Evolutionary conservation across 2,113 vertebrate genomes (phyloP), one percentile per base, ranked within the genome.

Genomic region (Hippocampus mohnikei): DNA sequence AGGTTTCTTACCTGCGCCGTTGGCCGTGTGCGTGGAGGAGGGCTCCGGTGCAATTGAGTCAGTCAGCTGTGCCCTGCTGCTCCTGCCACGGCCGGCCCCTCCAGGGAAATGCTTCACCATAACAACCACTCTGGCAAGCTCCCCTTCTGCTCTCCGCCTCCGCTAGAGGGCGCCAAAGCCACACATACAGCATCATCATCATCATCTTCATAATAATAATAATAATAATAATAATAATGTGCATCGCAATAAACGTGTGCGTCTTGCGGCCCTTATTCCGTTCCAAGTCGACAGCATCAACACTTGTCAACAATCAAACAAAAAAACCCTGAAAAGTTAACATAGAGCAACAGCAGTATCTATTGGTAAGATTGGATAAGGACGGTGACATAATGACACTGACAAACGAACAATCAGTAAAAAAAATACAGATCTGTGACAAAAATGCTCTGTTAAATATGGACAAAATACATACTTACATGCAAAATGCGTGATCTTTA

Each of bases 41-140:
- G 46, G 15, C 15, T 13, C 10, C 3, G 10, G 10, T 23, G 25
- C 7, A 29, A 20, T 3, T 29, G 46, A 46, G 44, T 33, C 77
- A 52, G 33, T 68, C 79, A 55, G 71, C 70, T 64, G 53, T 58
- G 61, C 66, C 13, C 37, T 18, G 23, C 40, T 25, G 52, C 40
- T 58, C 52, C 15, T 58, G 37, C 37, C 74, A 65, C 63, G 1
- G 73, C 50, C 84, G 73, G 73, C 75, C 84, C 63, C 83, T 81
- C 84, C 3, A 78, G 85, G 87, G 80, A 74, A 90, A 89, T 77
- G 88, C 90, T 85, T 92, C 92, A 90, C 92, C 92, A 91, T 92
- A 91, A 91, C 92, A 92, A 93, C 92, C 83, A 70, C 72, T 66
- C 66, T 71, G 41, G 74, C 41, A 42, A 73, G 37, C 69, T 67